These are phyloP conservation scores for Drusus annulatus DNA, from an alignment of 1,140 invertebrate genomes.

Conservation along the genomic window DNA sequence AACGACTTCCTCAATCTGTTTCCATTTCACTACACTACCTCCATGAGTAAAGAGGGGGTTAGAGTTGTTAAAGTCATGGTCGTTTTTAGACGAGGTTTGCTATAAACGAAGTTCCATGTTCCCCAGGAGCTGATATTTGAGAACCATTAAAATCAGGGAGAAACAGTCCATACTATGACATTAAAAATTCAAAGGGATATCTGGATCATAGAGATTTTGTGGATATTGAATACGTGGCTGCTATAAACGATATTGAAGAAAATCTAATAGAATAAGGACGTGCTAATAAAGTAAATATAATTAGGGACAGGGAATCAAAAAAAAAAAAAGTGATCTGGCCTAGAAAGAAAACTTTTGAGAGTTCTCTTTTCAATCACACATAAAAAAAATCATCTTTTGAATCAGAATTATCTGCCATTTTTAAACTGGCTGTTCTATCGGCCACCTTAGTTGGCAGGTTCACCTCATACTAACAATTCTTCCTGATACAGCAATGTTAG, in stretches of 20 bases:
- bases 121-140: neutral
- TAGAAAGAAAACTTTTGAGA: no score
- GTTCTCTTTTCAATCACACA: no score
- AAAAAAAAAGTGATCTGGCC: no score
- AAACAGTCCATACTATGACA: conserved; percentile 44
- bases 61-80: conserved; percentile 63
- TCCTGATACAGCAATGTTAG: no score
- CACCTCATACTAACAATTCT: no score
- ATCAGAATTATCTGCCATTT: no score
- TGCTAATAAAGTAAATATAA: no score
- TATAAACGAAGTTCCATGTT: conserved; percentile 60
- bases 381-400: no score
- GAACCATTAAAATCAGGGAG: conserved; percentile 30
- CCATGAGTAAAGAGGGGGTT: conserved; percentile 60
- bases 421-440: no score
- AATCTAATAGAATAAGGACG: no score
- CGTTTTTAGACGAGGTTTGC: conserved; percentile 65
- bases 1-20: conserved; percentile 66
- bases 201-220: conserved; percentile 42
- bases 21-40: conserved; percentile 56
- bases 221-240: conserved; percentile 28
- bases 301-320: no score
- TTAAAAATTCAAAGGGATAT: conserved; percentile 25
- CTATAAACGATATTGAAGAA: neutral
- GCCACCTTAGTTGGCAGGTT: no score